phyloP scores from a whole-genome alignment of 2,888 invertebrate genomes.

The Campoplex nolae region DNA sequence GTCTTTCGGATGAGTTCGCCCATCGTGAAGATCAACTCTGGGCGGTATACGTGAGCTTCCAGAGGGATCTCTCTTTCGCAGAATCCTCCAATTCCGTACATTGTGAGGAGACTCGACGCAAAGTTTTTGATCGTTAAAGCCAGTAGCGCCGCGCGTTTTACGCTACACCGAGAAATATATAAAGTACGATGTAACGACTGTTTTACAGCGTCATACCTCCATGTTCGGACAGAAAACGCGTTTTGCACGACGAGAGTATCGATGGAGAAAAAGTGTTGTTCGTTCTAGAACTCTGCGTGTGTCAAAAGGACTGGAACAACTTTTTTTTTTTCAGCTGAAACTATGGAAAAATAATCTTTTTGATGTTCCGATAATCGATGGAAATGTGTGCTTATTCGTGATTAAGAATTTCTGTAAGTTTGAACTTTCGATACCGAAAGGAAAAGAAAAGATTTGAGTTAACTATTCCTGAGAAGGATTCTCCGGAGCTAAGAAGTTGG shows the following conservation, averaged over 20 bases:
- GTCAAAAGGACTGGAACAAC: not conserved
- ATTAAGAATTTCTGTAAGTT: not conserved
- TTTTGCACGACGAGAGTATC: not conserved
- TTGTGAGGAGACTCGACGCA: slow-evolving; percentile 23
- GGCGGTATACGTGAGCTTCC: slow-evolving; percentile 26
- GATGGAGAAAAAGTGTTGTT: not conserved
- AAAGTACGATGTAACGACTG: slow-evolving; percentile 64
- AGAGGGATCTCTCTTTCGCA: slow-evolving; percentile 4
- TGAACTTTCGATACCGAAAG: not conserved
- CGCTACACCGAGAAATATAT: slow-evolving; percentile 2
- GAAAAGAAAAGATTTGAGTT: not conserved
- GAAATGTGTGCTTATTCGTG: not conserved
- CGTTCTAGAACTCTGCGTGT: not conserved
- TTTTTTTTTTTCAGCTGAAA: not conserved
- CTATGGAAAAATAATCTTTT: not conserved
- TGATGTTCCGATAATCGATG: not conserved
- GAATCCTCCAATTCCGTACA: slow-evolving; percentile 14
- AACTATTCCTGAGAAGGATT: not conserved
- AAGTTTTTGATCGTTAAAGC: slow-evolving; percentile 72
- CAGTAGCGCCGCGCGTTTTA: slow-evolving; percentile 24
- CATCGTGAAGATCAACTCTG: slow-evolving; percentile 35
- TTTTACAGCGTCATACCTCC: slow-evolving; percentile 66
- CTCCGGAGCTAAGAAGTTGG: not conserved
- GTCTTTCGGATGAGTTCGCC: slow-evolving; percentile 38
- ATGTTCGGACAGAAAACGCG: slow-evolving; percentile 18